Base-by-base conservation (phyloP, 2,113 vertebrate genomes). In the Aix galericulata region DNA sequence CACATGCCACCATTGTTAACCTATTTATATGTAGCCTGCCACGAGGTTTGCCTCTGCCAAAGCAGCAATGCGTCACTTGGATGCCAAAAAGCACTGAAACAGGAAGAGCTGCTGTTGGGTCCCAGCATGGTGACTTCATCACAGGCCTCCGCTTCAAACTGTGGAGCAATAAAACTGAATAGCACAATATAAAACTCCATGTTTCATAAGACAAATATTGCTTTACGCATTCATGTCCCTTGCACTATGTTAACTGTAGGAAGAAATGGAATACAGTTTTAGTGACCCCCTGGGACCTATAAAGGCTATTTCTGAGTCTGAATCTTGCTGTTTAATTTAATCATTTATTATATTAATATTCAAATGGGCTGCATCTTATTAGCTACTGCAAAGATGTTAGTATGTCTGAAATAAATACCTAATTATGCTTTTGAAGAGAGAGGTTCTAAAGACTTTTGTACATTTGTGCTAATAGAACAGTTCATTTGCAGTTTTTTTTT, bases 271-370 rank as follows among this genome's bases (percentile, higher is more conserved):
- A 98, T 97, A 97, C 97, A 97, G 98, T 97, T 98, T 98, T 98
- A 98, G 96, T 98, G 98, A 98, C 98, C 98, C 98, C 98, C 98
- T 98, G 98, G 98, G 98, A 98, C 97, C 98, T 95, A 98, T 98
- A 98, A 98, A 98, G 98, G 98, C 98, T 98, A 98, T 98, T 98
- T 98, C 98, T 98, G 98, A 98, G 98, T 98, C 98, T 98, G 98
- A 98, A 98, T 98, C 98, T 98, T 98, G 98, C 98, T 98, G 98
- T 98, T 98, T 98, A 98, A 98, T 98, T 98, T 98, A 98, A 98
- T 98, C 98, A 98, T 98, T 98, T 98, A 98, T 98, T 98, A 98
- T 98, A 98, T 98, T 98, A 98, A 98, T 98, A 98, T 98, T 98
- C 98, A 98, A 98, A 98, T 98, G 96, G 98, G 97, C 97, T 98